These are phyloP conservation scores for Danio albolineatus DNA, from an alignment of 2,797 vertebrate genomes.

Conservation along the genomic window DNA sequence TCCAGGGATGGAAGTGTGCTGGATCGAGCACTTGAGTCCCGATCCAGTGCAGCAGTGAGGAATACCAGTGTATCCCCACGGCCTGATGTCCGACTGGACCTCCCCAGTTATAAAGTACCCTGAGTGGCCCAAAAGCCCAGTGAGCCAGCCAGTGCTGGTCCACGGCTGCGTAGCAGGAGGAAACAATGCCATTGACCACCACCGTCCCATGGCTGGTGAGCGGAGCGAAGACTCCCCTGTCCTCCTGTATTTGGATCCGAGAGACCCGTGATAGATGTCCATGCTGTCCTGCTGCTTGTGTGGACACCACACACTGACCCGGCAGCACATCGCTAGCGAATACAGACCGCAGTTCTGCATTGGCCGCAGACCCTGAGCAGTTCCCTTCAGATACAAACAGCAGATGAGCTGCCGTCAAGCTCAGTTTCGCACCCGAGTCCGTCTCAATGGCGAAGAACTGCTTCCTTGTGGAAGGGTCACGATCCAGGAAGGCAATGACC, in stretches of 20 bases:
- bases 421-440: slow-evolving; percentile 79
- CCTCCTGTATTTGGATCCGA: slow-evolving; percentile 74
- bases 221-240: slow-evolving; percentile 86
- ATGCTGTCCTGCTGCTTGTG: slow-evolving; percentile 65
- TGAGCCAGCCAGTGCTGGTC: slow-evolving; percentile 89
- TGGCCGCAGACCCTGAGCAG: slow-evolving; percentile 62
- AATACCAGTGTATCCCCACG: slow-evolving; percentile 93
- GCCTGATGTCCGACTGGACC: slow-evolving; percentile 73
- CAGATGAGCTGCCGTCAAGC: slow-evolving; percentile 91
- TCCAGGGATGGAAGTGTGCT: slow-evolving; percentile 88
- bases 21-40: slow-evolving; percentile 84
- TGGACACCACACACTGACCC: slow-evolving; percentile 88
- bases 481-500: slow-evolving; percentile 91
- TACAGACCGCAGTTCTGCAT: slow-evolving; percentile 75
- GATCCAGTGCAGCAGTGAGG: slow-evolving; percentile 85
- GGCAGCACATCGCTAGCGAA: slow-evolving; percentile 88
- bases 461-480: slow-evolving; percentile 76
- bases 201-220: slow-evolving; percentile 90
- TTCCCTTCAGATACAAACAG: slow-evolving; percentile 85
- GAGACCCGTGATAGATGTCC: slow-evolving; percentile 75
- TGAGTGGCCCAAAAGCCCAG: slow-evolving; percentile 87
- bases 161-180: slow-evolving; percentile 93
- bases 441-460: slow-evolving; percentile 87
- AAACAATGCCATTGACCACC: slow-evolving; percentile 88
- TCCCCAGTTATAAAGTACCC: slow-evolving; percentile 83